These are phyloP conservation scores for Helicoverpa armigera DNA, from an alignment of 1,140 invertebrate species.

Conservation along the genomic window DNA sequence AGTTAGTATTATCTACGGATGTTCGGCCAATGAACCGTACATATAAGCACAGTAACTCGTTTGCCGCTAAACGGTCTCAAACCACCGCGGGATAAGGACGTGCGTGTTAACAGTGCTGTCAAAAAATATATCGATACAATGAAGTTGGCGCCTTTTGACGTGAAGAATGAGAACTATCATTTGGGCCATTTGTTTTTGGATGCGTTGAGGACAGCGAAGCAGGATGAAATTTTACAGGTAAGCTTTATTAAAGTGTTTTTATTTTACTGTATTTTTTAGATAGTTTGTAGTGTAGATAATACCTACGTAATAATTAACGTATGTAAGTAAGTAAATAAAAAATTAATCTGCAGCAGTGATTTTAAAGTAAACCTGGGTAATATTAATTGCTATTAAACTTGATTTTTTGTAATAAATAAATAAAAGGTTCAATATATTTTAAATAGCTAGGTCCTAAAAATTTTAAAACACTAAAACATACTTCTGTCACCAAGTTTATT, in stretches of 20 bases:
- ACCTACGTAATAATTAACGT: too few species aligned
- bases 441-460: too few species aligned
- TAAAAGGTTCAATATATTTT: too few species aligned
- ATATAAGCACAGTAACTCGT: conserved; percentile 1
- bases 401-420: too few species aligned
- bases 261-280: neutral
- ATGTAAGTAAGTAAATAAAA: too few species aligned
- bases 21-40: neutral
- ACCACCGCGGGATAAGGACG: conserved; percentile 1
- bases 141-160: conserved; percentile 11
- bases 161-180: conserved; percentile 53
- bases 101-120: neutral
- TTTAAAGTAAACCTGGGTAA: too few species aligned
- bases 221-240: conserved; percentile 62
- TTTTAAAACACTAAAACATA: too few species aligned
- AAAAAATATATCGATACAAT: neutral
- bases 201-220: conserved; percentile 40
- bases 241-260: conserved; percentile 22
- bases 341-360: too few species aligned
- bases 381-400: too few species aligned
- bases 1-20: neutral
- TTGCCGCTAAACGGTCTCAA: neutral
- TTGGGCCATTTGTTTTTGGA: conserved; percentile 63
- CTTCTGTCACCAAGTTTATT: too few species aligned
- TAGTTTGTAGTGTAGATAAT: neutral